Evolutionary conservation across 1,140 invertebrate genomes (phyloP), one percentile per base, ranked within the genome.

Genomic region (Bradysia coprophila): DNA sequence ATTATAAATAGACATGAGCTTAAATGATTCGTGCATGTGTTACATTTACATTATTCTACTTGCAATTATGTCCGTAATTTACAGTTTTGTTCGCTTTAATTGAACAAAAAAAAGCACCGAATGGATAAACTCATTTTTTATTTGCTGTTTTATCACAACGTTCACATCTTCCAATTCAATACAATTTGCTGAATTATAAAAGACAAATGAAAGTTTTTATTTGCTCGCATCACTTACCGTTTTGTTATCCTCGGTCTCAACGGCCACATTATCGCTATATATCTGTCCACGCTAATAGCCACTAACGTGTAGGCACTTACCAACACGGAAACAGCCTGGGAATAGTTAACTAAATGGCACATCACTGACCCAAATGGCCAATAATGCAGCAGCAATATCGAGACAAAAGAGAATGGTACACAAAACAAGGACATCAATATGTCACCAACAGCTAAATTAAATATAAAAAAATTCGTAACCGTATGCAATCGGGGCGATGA

Each of bases 251-350:
- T 68, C 2, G 83, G 85, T 48, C 73, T 66, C 21, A 93, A 61
- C 0, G 89, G 89, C 65, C 82, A 82, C 65, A 91, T 80, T 43
- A 93, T 91, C 13, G 83, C 86, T 52, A 86, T 74, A 51, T 87
- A 91, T 9, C 86, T 69, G 59, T 92, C 87, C 34, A 84, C 71
- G 41, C 82, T 85, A 51, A 92, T 86, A 2, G 82, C 84, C 2
- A 90, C 75, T 47, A 90, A 51, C 0, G 85, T 89, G 53, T 89
- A 89, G 2, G 84, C 81, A 53, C 77, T 83, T 13, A 88, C 80
- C 38, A 88, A 68, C 23, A 89, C 84, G 1, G 82, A 81, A 1
- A 87, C 73, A 0, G 77, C 79, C 59, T 85, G 77, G 1, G 77
- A 74, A 53, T 79, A 88, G 57, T 76, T 78, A 41, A 88, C 81